phyloP scores from a whole-genome alignment of 30 jellyfish, hydroid and myxozoan species.

The Turritopsis rubra region DNA sequence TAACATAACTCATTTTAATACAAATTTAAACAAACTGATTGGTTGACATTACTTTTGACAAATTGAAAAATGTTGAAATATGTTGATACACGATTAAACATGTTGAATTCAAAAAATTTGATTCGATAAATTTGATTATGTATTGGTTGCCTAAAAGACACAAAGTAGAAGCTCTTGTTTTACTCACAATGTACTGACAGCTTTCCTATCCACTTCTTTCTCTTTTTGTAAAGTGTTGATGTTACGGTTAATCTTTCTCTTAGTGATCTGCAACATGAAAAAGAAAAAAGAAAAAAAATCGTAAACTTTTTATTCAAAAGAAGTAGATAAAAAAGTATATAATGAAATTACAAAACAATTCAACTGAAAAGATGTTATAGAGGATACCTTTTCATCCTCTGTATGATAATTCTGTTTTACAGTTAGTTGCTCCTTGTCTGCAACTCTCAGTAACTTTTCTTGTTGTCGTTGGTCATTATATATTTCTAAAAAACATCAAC shows the following conservation, averaged over 20 bases:
- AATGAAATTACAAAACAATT: neutral
- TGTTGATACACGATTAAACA: too few species aligned
- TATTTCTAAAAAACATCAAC: constrained; percentile 24
- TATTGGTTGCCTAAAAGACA: too few species aligned
- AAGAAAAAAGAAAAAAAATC: neutral
- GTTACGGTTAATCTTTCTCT: constrained; percentile 39
- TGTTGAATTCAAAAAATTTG: too few species aligned
- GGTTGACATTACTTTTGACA: too few species aligned
- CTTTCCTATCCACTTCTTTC: constrained; percentile 59
- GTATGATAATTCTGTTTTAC: constrained; percentile 36
- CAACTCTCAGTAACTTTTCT: constrained; percentile 38
- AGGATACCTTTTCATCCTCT: constrained; percentile 45
- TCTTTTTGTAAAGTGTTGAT: constrained; percentile 39
- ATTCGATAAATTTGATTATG: too few species aligned
- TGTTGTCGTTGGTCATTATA: constrained; percentile 60
- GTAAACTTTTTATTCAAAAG: neutral
- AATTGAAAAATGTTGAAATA: too few species aligned
- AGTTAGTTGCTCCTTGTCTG: constrained; percentile 37
- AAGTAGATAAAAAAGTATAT: neutral
- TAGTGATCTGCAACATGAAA: constrained; percentile 30
- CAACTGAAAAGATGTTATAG: neutral
- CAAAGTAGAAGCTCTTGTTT: too few species aligned
- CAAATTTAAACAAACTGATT: too few species aligned
- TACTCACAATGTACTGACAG: constrained; percentile 41
- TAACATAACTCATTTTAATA: too few species aligned